Evolutionary conservation across 2,113 vertebrate species (phyloP).

Genomic region (Sapayoa aenigma): DNA sequence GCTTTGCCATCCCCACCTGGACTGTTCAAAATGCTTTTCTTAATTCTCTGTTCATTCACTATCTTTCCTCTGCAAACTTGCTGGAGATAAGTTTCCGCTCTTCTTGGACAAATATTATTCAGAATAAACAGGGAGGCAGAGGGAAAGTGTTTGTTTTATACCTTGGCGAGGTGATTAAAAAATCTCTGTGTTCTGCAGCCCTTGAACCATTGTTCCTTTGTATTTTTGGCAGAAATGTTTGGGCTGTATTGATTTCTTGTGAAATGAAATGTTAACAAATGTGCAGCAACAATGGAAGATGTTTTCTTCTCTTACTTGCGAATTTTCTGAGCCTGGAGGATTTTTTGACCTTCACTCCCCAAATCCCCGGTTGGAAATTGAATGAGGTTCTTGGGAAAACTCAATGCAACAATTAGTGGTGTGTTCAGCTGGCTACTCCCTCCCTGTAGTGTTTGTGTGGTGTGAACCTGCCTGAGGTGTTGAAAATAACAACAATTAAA

Average conservation of each 20-base stretch:
- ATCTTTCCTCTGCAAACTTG: not conserved
- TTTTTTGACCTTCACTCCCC: not conserved
- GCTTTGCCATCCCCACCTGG: not conserved
- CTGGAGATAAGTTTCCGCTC: not conserved
- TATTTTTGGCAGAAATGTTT: not conserved
- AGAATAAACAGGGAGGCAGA: not conserved
- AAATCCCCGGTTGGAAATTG: not conserved
- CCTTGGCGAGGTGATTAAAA: not conserved
- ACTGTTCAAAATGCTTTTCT: not conserved
- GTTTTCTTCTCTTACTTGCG: not conserved
- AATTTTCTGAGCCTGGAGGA: not conserved
- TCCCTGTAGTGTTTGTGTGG: not conserved
- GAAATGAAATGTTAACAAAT: constrained; percentile 8
- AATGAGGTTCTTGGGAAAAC: not conserved
- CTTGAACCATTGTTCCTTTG: not conserved
- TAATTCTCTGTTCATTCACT: not conserved
- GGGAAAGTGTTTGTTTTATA: not conserved
- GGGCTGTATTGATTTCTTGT: not conserved
- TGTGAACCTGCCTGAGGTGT: not conserved
- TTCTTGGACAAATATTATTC: constrained; percentile 8
- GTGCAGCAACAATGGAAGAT: not conserved
- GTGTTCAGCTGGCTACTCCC: not conserved
- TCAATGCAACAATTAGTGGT: not conserved
- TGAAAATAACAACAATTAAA: not conserved
- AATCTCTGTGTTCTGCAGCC: not conserved